Evolutionary conservation across 2,888 invertebrate genomes (phyloP), one percentile per base, ranked within the genome.

Genomic region (Drosophila neonasuta): DNA sequence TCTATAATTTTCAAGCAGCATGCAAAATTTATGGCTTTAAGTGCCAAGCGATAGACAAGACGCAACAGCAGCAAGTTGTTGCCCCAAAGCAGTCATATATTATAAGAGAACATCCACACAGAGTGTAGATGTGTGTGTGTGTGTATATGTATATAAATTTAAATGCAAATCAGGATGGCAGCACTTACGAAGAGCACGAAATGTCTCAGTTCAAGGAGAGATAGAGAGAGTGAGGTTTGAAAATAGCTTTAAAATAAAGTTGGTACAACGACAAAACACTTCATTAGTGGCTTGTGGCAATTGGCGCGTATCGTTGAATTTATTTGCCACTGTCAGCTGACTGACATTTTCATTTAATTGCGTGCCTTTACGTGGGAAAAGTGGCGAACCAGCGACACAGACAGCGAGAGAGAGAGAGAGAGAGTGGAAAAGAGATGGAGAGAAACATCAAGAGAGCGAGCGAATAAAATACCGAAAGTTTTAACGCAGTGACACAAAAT

Each of bases 271-370:
- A 66, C 48, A 62, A 48, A 56, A 57, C 70, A 61, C 74, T 74
- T 71, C 74, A 74, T 74, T 74, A 71, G 74, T 52, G 61, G 70
- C 73, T 57, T 59, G 64, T 62, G 74, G 73, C 73, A 74, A 79
- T 79, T 79, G 79, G 81, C 69, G 81, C 81, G 77, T 71, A 77
- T 77, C 79, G 77, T 46, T 59, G 39, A 71, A 80, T 80, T 81
- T 81, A 77, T 81, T 77, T 79, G 57, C 69, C 30, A 39, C 60
- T 69, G 77, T 67, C 73, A 73, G 48, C 41, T 67, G 70, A 46
- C 76, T 74, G 79, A 71, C 79, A 81, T 66, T 71, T 70, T 74
- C 74, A 74, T 81, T 81, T 79, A 81, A 79, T 79, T 81, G 74
- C 56, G 55, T 49, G 39, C 46, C 32, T 34, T 17, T 64, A 61